Evolutionary conservation across 2,113 vertebrate genomes (phyloP).

Genomic region (Dunckerocampus dactyliophorus): DNA sequence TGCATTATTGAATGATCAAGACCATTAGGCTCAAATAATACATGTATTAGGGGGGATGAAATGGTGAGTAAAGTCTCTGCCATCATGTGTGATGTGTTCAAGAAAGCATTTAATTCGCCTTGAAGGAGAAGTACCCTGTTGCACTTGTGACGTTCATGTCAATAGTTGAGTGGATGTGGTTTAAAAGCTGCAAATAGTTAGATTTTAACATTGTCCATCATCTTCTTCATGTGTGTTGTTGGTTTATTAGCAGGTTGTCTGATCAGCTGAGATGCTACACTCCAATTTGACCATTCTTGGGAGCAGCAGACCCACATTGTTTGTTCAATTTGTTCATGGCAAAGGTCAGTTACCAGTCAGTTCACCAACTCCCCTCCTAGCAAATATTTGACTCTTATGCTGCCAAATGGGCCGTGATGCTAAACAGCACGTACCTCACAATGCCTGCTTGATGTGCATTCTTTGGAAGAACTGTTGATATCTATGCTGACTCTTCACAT

Average conservation of each 20-base stretch:
- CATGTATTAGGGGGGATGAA: slow-evolving; percentile 28
- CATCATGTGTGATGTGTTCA: neutral
- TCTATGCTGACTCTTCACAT: no score
- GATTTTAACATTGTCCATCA: no score
- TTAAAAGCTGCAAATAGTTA: no score
- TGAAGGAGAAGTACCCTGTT: neutral
- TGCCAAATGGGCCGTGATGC: slow-evolving; percentile 6
- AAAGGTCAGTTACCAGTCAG: neutral
- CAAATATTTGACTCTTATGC: slow-evolving; percentile 8
- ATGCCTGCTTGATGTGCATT: no score
- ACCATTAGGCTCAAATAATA: slow-evolving; percentile 33
- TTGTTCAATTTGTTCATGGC: neutral
- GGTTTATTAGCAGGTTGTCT: no score
- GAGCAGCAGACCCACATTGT: neutral
- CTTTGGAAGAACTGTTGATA: no score
- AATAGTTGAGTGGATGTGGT: neutral
- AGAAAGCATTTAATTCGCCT: neutral
- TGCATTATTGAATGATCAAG: slow-evolving; percentile 51
- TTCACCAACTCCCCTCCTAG: neutral
- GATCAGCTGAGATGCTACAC: no score
- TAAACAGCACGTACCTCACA: neutral
- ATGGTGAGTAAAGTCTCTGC: slow-evolving; percentile 2
- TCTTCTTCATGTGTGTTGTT: no score
- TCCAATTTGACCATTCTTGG: no score
- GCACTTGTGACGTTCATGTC: neutral